phyloP scores from a whole-genome alignment of 2,888 invertebrate genomes.

The Megastigmus dorsalis region DNA sequence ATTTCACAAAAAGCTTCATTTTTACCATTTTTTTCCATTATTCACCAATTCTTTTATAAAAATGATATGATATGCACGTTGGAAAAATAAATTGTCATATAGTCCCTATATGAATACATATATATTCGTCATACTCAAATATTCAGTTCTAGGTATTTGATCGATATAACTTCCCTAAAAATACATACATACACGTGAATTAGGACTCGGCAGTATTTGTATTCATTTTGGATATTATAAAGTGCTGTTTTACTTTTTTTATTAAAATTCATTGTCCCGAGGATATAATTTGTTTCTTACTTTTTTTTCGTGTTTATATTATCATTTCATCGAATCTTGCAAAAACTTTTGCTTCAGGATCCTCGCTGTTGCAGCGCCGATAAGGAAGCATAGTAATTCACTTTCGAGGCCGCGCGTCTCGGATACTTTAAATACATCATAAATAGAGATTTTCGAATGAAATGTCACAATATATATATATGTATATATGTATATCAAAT shows the following conservation, averaged over 20 bases:
- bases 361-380: neutral
- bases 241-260: slow-evolving; percentile 9
- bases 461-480: slow-evolving; percentile 23
- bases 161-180: slow-evolving; percentile 68
- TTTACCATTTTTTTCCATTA: slow-evolving; percentile 28
- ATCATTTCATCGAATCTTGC: neutral
- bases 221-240: slow-evolving; percentile 49
- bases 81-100: slow-evolving; percentile 74
- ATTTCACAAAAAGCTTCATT: slow-evolving; percentile 30
- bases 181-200: slow-evolving; percentile 61
- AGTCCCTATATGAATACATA: slow-evolving; percentile 70
- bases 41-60: slow-evolving; percentile 68
- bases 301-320: slow-evolving; percentile 2
- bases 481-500: slow-evolving; percentile 45
- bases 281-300: slow-evolving; percentile 34
- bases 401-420: slow-evolving; percentile 16
- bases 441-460: slow-evolving; percentile 42
- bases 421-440: slow-evolving; percentile 39
- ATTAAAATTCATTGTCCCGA: slow-evolving; percentile 30
- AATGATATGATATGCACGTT: slow-evolving; percentile 75
- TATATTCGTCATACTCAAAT: slow-evolving; percentile 68
- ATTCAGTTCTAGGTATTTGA: slow-evolving; percentile 70
- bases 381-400: slow-evolving; percentile 2
- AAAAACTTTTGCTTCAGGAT: neutral
- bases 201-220: slow-evolving; percentile 60